These are phyloP conservation scores for Odontamblyopus lacepedii DNA, from an alignment of 2,797 vertebrate genomes.

Conservation along the genomic window DNA sequence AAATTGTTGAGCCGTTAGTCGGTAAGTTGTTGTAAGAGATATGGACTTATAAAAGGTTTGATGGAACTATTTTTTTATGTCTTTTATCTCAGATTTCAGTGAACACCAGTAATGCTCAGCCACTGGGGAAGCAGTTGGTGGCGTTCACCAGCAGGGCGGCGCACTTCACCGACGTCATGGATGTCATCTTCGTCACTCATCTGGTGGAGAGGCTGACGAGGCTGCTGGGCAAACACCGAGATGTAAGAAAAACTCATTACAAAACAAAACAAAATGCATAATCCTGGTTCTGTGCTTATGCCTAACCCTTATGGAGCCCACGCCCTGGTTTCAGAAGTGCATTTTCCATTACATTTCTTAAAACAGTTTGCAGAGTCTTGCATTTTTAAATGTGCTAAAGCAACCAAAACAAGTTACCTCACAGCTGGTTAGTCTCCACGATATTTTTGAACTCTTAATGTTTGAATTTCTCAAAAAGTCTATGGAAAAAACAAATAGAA, in stretches of 20 bases:
- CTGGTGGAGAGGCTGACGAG: conserved; percentile 88
- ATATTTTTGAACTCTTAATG: too few species aligned
- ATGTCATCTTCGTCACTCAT: conserved; percentile 88
- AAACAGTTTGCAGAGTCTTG: too few species aligned
- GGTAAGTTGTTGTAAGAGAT: too few species aligned
- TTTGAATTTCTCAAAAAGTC: too few species aligned
- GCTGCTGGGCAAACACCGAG: conserved; percentile 80
- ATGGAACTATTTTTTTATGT: not conserved
- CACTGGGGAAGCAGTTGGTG: conserved; percentile 84
- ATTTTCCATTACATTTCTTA: too few species aligned
- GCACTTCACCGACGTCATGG: conserved; percentile 88
- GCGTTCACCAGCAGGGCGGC: conserved; percentile 84
- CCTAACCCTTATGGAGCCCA: too few species aligned
- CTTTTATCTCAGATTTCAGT: conserved; percentile 77
- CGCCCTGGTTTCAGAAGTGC: too few species aligned
- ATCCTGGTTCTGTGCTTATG: not conserved
- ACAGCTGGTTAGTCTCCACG: too few species aligned
- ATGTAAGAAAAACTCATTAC: conserved; percentile 70
- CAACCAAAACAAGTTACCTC: too few species aligned
- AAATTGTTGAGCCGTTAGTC: too few species aligned
- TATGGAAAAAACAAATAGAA: too few species aligned
- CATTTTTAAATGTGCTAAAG: too few species aligned
- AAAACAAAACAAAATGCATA: not conserved
- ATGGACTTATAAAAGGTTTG: not conserved
- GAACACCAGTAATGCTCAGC: conserved; percentile 83